phyloP scores from a whole-genome alignment of 2,888 invertebrate genomes.

The Lochmaea crataegi region DNA sequence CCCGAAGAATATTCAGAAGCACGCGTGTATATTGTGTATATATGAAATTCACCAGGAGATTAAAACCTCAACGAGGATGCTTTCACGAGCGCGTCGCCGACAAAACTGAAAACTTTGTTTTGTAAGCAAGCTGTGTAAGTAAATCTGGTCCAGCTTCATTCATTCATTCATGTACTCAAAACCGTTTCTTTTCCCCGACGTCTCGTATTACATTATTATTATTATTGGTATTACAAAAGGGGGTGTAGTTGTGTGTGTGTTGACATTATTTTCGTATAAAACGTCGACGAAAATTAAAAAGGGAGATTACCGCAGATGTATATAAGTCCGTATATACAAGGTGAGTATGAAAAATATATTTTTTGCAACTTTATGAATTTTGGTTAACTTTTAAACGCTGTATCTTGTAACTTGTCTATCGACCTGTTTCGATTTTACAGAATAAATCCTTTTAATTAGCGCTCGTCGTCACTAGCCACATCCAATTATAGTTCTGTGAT shows the following conservation, averaged over 20 bases:
- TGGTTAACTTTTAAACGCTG: neutral
- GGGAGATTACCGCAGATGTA: neutral
- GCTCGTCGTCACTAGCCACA: no score
- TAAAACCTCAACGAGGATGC: neutral
- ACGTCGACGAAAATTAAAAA: neutral
- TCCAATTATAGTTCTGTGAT: no score
- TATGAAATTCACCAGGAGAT: constrained; percentile 1
- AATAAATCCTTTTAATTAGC: no score
- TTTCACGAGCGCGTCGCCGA: neutral
- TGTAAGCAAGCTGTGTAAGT: neutral
- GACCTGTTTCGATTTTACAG: no score
- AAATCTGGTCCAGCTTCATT: constrained; percentile 13
- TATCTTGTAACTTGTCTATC: no score
- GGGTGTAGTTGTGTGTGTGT: constrained; percentile 10
- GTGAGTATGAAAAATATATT: no score
- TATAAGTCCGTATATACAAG: neutral
- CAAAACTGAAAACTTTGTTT: neutral
- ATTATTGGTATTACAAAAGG: constrained; percentile 9
- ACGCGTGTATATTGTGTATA: neutral
- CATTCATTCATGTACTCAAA: neutral
- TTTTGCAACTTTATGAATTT: no score
- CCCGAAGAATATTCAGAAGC: constrained; percentile 1
- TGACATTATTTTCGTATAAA: neutral
- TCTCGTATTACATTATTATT: constrained; percentile 12
- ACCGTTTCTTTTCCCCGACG: neutral